These are phyloP conservation scores for Listronotus oregonensis DNA, from an alignment of 1,140 invertebrate genomes.

Conservation along the genomic window DNA sequence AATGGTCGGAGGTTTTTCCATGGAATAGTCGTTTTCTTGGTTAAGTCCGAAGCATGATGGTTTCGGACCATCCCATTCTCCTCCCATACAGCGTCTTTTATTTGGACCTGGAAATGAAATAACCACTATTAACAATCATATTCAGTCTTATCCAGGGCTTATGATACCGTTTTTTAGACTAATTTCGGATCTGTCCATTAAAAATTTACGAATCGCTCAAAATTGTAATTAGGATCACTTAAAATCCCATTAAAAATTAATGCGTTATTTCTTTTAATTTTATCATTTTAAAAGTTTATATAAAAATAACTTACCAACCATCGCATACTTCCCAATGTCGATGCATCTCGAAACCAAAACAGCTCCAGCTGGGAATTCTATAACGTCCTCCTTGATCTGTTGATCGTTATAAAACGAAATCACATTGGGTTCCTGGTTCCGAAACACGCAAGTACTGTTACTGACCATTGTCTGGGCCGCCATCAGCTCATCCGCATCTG, in stretches of 20 bases:
- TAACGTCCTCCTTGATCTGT: slow-evolving; percentile 72
- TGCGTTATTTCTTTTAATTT: too few species aligned
- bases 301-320: slow-evolving; percentile 56
- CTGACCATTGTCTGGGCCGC: slow-evolving; percentile 51
- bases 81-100: slow-evolving; percentile 70
- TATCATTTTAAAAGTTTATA: background rate
- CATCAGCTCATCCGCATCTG: slow-evolving; percentile 56
- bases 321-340: slow-evolving; percentile 73
- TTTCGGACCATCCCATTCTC: slow-evolving; percentile 78
- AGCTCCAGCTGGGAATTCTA: slow-evolving; percentile 77
- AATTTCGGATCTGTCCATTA: too few species aligned
- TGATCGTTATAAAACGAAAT: slow-evolving; percentile 80
- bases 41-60: slow-evolving; percentile 80
- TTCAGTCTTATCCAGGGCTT: too few species aligned
- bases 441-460: slow-evolving; percentile 75
- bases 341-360: slow-evolving; percentile 73
- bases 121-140: too few species aligned
- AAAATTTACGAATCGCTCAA: too few species aligned
- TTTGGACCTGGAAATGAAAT: slow-evolving; percentile 58
- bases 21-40: slow-evolving; percentile 83
- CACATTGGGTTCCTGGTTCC: slow-evolving; percentile 77
- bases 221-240: too few species aligned
- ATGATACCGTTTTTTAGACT: too few species aligned
- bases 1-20: slow-evolving; percentile 86
- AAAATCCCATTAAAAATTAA: too few species aligned